A percentile compares a stretch with the other conserved stretches of the same genome.
Conservation (phyloP, 1,140 invertebrate genomes). For the Whitmania pigra region DNA sequence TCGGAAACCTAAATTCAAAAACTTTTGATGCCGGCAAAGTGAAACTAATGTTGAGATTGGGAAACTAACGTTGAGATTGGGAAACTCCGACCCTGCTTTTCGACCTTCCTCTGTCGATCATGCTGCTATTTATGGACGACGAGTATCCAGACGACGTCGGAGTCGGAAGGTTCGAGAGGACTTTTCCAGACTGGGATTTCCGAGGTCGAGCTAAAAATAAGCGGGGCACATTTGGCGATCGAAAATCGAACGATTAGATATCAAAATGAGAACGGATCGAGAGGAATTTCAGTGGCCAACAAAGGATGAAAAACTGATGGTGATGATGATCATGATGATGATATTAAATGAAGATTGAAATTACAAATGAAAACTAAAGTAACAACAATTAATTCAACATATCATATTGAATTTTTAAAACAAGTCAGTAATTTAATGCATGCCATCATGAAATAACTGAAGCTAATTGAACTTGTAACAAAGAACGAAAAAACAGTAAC, state of each 20-base stretch:
- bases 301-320: neutral
- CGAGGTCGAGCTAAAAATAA: slow-evolving; percentile 10
- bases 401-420: no score
- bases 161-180: neutral
- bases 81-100: slow-evolving; percentile 60
- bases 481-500: no score
- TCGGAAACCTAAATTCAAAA: no score
- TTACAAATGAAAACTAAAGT: no score
- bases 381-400: no score
- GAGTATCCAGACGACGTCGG: neutral
- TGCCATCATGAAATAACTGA: no score
- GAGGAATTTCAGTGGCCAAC: neutral
- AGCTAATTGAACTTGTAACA: no score
- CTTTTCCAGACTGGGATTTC: neutral
- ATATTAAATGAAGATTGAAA: no score
- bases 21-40: neutral
- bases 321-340: no score
- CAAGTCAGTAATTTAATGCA: no score
- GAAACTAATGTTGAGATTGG: slow-evolving; percentile 72
- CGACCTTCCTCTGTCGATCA: slow-evolving; percentile 49
- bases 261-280: neutral
- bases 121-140: slow-evolving; percentile 6
- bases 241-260: neutral
- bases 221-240: neutral
- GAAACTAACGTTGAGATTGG: slow-evolving; percentile 82